phyloP scores from a whole-genome alignment of 2,888 invertebrate species.

The Geophilus truncorum region DNA sequence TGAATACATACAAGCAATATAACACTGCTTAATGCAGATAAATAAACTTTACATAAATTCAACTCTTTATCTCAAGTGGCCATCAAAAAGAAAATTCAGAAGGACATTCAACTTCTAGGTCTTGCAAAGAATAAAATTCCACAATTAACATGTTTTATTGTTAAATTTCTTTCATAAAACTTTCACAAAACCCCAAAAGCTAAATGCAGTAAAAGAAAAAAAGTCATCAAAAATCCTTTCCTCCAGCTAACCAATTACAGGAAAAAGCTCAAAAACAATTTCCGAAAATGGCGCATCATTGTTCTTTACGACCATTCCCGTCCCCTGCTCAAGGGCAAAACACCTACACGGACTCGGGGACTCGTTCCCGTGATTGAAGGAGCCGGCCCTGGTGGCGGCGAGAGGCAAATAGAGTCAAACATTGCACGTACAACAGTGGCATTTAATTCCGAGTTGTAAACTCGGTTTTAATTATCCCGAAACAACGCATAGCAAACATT shows the following conservation, averaged over 20 bases:
- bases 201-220: neutral
- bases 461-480: neutral
- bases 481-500: neutral
- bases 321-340: neutral
- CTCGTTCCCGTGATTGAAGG: neutral
- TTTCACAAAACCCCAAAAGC: no score
- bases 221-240: neutral
- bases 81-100: neutral
- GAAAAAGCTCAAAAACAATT: conserved; percentile 13
- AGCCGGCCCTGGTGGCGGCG: neutral
- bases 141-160: neutral
- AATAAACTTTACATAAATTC: neutral
- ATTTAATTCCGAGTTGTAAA: neutral
- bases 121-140: no score
- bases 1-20: neutral
- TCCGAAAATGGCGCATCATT: neutral
- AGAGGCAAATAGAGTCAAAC: neutral
- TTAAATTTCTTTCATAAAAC: neutral
- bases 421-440: neutral
- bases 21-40: neutral
- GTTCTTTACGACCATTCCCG: neutral
- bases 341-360: neutral
- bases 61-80: neutral
- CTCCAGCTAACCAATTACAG: neutral
- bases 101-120: neutral